Base-by-base conservation (phyloP, 2,113 vertebrate genomes). In the Hippocampus guttulatus region DNA sequence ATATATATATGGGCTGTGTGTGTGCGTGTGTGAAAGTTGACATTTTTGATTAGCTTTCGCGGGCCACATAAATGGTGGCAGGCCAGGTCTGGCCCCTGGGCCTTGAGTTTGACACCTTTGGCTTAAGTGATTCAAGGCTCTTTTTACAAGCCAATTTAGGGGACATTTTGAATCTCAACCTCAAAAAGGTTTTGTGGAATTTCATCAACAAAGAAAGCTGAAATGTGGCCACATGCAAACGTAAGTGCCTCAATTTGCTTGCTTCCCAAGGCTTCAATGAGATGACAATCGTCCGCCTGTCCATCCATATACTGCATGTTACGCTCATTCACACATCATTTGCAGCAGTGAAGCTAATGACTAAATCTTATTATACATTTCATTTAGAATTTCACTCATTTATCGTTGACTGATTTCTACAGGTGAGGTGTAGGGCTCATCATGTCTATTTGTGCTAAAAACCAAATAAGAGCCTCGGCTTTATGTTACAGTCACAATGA, bases 391-490 rank as follows among this genome's bases (percentile, higher is more conserved):
- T 54, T 21, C 20, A 21, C 0, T 54, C 21, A 55, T 55, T 23
- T n/a, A 10, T 73, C 67, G 23, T 15, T 58, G 23, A 58, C 14
- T 1, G 11, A 74, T 23, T 68, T 23, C 20, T n/a, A 23, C 18
- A 27, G 23, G 18, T 52, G 21, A 73, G 43, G 70, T 16, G 25
- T 64, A 38, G 30, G 38, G 57, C 23, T 69, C 21, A 9, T 62
- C 27, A 67, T n/a, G 1, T 20, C 15, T 57, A 69, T 20, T 55
- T 45, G 21, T 41, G 25, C 52, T 30, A 8, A 8, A 23, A 58
- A 25, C 63, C 67, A 47, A 60, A 75, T 65, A 45, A 70, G 79
- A 80, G 45, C 64, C 57, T 69, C 66, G 23, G 67, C 71, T 67
- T 68, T 67, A 67, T 27, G 70, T 65, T 66, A 4, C 68, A 70